Base-by-base conservation (phyloP, 2,888 invertebrate species). In the Cactoblastis cactorum region DNA sequence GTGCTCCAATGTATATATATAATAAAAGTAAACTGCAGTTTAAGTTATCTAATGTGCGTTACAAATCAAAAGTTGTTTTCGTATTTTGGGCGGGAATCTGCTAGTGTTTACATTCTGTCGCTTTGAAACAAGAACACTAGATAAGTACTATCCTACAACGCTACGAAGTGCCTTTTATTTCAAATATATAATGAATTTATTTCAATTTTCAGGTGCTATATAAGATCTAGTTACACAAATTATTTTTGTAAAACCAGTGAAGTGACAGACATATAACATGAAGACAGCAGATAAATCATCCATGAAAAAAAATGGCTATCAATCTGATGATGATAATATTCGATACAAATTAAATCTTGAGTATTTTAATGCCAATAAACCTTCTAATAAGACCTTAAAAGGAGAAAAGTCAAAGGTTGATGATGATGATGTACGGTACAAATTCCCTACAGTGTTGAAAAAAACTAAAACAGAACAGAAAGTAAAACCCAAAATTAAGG, bases 251-350 rank as follows among this genome's bases (percentile, higher is more conserved):
- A 12, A 19, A 8, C 18, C 14, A 15, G 32, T 45, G 28, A 18
- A 32, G 39, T 1, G 24, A 9, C 22, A 19, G 15, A 35, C 4
- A 47, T 47, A 51, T 35, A 72, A 56, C 6, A 83, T 83, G 79
- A 82, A 82, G 64, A 68, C 74, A 46, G 49, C 53, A 34, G 66
- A 70, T 17, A 79, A 72, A 54, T 54, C 65, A 53, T 50, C 55
- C 45, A 56, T 57, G 8, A 80, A 69, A 39, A 83, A 69, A 58
- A 83, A 79, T 74, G 78, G 75, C 43, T 79, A 78, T 58, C 78
- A 78, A 52, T 80, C 80, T n/a, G 88, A 89, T 64, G 89, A 89
- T 63, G 87, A 88, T 3, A 81, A 75, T 61, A 62, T 86, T 8
- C 71, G 80, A 49, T 89, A 89, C 55, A 89, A 86, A 61, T 56